A percentile compares a stretch with the other conserved stretches of the same genome.
Conservation (phyloP, 1,140 invertebrate genomes). For the Hermetia illucens region DNA sequence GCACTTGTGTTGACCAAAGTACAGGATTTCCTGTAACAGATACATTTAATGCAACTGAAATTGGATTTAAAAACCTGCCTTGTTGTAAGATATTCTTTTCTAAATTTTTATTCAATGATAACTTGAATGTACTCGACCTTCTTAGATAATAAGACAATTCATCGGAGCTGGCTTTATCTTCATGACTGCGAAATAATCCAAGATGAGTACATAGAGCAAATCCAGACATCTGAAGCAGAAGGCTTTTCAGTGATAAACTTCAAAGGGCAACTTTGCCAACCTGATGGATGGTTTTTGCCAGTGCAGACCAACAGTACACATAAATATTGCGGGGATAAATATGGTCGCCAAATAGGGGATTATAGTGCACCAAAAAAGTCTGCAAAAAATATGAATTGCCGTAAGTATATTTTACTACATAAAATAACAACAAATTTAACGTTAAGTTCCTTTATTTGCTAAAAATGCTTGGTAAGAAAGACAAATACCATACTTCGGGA, state of each 20-base stretch:
- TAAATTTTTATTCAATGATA: not conserved
- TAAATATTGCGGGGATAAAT: conserved; percentile 37
- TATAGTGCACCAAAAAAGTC: conserved; percentile 25
- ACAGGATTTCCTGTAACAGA: conserved; percentile 29
- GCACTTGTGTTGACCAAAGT: conserved; percentile 36
- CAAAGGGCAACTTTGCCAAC: conserved; percentile 4
- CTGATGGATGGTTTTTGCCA: conserved; percentile 8
- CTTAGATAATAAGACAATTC: conserved; percentile 3
- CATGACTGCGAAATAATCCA: conserved; percentile 4
- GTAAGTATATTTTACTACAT: too few species aligned
- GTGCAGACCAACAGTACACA: conserved; percentile 19
- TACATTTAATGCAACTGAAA: conserved; percentile 27
- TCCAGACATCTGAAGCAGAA: conserved; percentile 4
- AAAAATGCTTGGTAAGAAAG: too few species aligned
- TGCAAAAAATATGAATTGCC: conserved; percentile 37
- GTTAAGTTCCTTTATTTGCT: too few species aligned
- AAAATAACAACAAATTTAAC: too few species aligned
- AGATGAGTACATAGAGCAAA: conserved; percentile 3
- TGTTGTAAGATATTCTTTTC: conserved; percentile 35
- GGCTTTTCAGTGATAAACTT: conserved; percentile 1
- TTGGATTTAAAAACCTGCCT: conserved; percentile 24
- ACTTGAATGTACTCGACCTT: not conserved
- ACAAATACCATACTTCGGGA: too few species aligned
- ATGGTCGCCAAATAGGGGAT: conserved; percentile 31
- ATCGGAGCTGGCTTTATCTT: not conserved